phyloP scores from a whole-genome alignment of 2,888 invertebrate species.

The Cabera pusaria region DNA sequence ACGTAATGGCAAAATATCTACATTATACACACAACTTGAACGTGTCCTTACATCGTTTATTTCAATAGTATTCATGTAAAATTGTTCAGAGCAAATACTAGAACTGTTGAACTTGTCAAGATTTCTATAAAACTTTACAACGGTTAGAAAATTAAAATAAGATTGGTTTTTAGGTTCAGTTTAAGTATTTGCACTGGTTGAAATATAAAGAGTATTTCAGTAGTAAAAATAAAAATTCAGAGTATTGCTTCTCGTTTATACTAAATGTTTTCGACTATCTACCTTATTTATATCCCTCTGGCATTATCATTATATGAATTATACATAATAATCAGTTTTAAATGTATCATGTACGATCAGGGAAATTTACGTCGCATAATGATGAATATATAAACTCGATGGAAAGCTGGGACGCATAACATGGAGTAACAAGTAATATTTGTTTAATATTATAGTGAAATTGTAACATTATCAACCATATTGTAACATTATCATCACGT shows the following conservation, averaged over 20 bases:
- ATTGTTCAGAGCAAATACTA: constrained; percentile 48
- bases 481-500: too few species aligned
- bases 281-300: constrained; percentile 79
- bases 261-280: constrained; percentile 79
- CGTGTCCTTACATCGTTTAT: constrained; percentile 53
- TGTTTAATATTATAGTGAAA: too few species aligned
- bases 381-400: too few species aligned
- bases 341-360: constrained; percentile 29
- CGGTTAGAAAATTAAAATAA: constrained; percentile 9
- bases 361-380: constrained; percentile 5
- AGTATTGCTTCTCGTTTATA: constrained; percentile 83
- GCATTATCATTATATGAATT: constrained; percentile 54
- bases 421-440: too few species aligned
- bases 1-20: constrained; percentile 80
- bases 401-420: too few species aligned
- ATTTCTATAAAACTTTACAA: constrained; percentile 19
- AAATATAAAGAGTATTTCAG: constrained; percentile 69
- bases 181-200: constrained; percentile 53
- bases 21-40: constrained; percentile 72
- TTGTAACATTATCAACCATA: too few species aligned
- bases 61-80: constrained; percentile 58
- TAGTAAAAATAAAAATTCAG: constrained; percentile 77
- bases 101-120: constrained; percentile 36
- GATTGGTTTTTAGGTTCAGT: constrained; percentile 36
- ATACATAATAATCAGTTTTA: constrained; percentile 37